A percentile compares a stretch with the other conserved stretches of the same genome.
These are phyloP conservation scores for Butorides virescens DNA, from an alignment of 2,113 vertebrate species.

Conservation along the genomic window DNA sequence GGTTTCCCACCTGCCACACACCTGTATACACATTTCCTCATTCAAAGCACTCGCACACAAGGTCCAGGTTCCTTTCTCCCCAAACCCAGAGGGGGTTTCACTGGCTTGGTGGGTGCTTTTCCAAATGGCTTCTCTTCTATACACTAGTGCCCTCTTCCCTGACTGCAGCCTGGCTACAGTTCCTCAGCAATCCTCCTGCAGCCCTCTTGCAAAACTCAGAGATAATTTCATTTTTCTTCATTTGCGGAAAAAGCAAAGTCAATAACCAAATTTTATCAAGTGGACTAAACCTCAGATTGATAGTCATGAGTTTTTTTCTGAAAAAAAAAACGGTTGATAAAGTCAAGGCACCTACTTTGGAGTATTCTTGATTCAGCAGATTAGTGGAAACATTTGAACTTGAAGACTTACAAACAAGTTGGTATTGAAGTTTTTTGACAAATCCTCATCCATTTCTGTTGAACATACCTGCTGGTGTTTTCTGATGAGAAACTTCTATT, in stretches of 20 bases:
- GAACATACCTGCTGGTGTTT: not conserved
- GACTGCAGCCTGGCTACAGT: not conserved
- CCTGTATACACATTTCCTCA: rapidly evolving
- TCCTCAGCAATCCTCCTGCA: not conserved
- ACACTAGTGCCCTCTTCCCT: not conserved
- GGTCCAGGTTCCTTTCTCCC: not conserved
- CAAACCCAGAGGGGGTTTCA: not conserved
- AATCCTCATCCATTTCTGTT: not conserved
- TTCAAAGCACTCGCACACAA: not conserved
- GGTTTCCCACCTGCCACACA: not conserved
- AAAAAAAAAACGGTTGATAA: not conserved
- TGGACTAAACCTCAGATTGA: not conserved
- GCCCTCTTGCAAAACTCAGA: not conserved
- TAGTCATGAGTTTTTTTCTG: not conserved
- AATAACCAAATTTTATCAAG: not conserved
- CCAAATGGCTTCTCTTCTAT: not conserved
- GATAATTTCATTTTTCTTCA: not conserved
- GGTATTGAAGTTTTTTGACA: not conserved
- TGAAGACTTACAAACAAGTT: not conserved
- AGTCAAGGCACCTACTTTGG: not conserved
- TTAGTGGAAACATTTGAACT: not conserved
- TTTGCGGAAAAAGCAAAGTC: not conserved
- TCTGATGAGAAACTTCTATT: not conserved
- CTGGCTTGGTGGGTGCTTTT: not conserved
- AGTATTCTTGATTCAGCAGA: not conserved